These are phyloP conservation scores for Xyrichtys novacula DNA, from an alignment of 2,797 vertebrate species.

Conservation along the genomic window DNA sequence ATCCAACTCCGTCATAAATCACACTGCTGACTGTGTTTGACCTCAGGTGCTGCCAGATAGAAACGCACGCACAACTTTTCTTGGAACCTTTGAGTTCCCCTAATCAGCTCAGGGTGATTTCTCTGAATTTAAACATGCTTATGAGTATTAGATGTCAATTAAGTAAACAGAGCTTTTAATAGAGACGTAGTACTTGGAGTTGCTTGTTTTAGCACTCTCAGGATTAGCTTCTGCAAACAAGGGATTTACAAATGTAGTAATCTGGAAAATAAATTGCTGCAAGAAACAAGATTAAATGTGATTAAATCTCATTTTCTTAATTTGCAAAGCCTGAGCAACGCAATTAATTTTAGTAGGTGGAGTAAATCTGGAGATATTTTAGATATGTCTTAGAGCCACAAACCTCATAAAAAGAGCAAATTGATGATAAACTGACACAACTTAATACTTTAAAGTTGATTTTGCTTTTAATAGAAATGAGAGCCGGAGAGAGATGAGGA, in stretches of 20 bases:
- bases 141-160: slow-evolving; percentile 2
- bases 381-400: no score
- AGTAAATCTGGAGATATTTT: no score
- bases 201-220: neutral
- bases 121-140: slow-evolving; percentile 14
- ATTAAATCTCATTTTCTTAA: no score
- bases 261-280: neutral
- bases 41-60: slow-evolving; percentile 32
- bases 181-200: slow-evolving; percentile 5
- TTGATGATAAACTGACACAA: no score
- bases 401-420: no score
- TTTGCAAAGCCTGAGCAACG: no score
- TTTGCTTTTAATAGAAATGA: no score
- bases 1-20: slow-evolving; percentile 36
- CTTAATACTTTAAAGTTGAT: no score
- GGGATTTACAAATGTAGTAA: neutral
- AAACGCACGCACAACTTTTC: slow-evolving; percentile 26
- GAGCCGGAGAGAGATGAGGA: no score
- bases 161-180: slow-evolving; percentile 18
- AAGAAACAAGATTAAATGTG: neutral
- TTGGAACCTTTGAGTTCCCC: slow-evolving; percentile 34
- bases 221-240: slow-evolving; percentile 3
- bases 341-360: no score
- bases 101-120: slow-evolving; percentile 30
- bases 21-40: slow-evolving; percentile 17